phyloP scores from a whole-genome alignment of 2,888 invertebrate genomes.

The Temnothorax ravouxi region DNA sequence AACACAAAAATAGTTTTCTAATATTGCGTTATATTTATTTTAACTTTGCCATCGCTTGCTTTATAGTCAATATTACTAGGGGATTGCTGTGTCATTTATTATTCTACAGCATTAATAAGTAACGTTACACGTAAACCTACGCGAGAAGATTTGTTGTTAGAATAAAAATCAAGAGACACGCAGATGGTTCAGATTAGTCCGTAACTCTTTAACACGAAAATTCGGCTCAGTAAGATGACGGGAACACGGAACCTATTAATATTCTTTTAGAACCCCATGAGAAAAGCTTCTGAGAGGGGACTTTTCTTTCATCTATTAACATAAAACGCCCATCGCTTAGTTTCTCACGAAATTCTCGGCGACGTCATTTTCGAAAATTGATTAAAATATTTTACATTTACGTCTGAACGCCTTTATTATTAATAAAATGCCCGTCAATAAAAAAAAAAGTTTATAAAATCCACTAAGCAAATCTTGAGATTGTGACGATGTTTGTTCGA shows the following conservation, averaged over 20 bases:
- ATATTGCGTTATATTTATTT: slow-evolving; percentile 37
- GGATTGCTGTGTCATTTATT: slow-evolving; percentile 78
- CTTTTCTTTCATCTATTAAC: slow-evolving; percentile 77
- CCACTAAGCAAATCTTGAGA: not conserved
- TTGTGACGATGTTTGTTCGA: not conserved
- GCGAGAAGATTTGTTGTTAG: slow-evolving; percentile 54
- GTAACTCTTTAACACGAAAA: slow-evolving; percentile 73
- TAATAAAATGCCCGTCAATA: not conserved
- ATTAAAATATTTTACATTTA: slow-evolving; percentile 19
- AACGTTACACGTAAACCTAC: slow-evolving; percentile 77
- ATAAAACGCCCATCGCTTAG: slow-evolving; percentile 72
- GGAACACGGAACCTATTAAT: slow-evolving; percentile 77
- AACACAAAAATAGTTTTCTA: slow-evolving; percentile 41
- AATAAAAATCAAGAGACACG: slow-evolving; percentile 72
- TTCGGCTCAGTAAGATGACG: slow-evolving; percentile 72
- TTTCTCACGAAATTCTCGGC: slow-evolving; percentile 74
- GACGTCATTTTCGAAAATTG: not conserved
- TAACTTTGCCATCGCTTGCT: slow-evolving; percentile 41
- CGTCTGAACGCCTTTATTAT: not conserved
- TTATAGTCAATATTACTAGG: slow-evolving; percentile 79
- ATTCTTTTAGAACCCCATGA: slow-evolving; percentile 79
- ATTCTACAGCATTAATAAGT: slow-evolving; percentile 80
- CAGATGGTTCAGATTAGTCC: slow-evolving; percentile 73
- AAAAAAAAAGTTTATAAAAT: slow-evolving; percentile 5
- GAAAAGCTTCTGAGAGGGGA: slow-evolving; percentile 70